A percentile compares a stretch with the other conserved stretches of the same genome.
phyloP scores from a whole-genome alignment of 2,888 invertebrate genomes.

The Plagodis pulveraria region DNA sequence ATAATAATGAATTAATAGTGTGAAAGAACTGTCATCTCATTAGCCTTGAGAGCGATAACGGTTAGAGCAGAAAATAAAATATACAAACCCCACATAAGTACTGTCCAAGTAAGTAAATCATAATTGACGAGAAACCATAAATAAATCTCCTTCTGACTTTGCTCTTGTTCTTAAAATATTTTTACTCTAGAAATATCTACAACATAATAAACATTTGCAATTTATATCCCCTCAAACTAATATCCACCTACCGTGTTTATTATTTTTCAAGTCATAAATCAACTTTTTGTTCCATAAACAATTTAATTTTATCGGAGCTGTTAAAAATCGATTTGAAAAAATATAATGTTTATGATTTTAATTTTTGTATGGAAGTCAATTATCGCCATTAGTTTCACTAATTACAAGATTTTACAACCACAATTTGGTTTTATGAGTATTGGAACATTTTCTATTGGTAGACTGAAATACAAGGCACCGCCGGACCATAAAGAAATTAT shows the following conservation, averaged over 20 bases:
- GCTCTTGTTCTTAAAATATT: no score
- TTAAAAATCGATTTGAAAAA: slow-evolving; percentile 54
- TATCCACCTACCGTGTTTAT: slow-evolving; percentile 39
- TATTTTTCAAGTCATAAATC: slow-evolving; percentile 44
- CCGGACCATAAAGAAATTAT: slow-evolving; percentile 69
- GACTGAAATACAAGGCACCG: slow-evolving; percentile 56
- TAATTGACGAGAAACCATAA: no score
- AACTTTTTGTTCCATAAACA: slow-evolving; percentile 46
- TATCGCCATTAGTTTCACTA: slow-evolving; percentile 80
- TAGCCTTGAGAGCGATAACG: no score
- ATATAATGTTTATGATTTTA: slow-evolving; percentile 57
- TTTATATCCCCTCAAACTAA: slow-evolving; percentile 25
- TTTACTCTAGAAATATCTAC: background rate
- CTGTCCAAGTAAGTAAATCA: no score
- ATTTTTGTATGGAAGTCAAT: slow-evolving; percentile 72
- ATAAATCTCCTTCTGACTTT: no score
- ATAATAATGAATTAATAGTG: no score
- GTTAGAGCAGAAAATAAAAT: no score
- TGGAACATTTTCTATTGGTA: slow-evolving; percentile 70
- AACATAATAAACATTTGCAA: slow-evolving; percentile 19
- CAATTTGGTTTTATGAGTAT: slow-evolving; percentile 75
- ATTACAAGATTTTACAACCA: slow-evolving; percentile 75
- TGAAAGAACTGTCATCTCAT: no score
- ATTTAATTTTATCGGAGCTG: slow-evolving; percentile 59
- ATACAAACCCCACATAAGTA: no score